A percentile compares a stretch with the other conserved stretches of the same genome.
phyloP scores from a whole-genome alignment of 2,113 vertebrate species.

The Drymodes brunneopygia region DNA sequence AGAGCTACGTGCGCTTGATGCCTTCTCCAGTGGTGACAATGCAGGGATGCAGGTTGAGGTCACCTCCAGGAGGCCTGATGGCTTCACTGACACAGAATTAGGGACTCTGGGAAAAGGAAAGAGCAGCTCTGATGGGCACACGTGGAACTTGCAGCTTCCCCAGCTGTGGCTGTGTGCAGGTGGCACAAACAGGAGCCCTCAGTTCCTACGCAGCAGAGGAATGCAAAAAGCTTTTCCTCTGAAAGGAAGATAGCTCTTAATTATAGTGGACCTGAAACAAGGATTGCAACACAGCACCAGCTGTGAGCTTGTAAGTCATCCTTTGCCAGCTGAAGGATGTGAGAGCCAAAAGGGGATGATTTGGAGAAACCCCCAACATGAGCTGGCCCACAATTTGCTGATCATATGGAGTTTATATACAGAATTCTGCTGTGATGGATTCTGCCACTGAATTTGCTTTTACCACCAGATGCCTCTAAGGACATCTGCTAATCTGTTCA shows the following conservation, averaged over 20 bases:
- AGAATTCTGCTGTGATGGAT: constrained; percentile 31
- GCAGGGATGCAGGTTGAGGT: neutral
- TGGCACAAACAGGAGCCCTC: neutral
- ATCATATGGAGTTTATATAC: constrained; percentile 10
- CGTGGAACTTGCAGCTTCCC: neutral
- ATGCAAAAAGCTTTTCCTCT: neutral
- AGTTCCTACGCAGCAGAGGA: neutral
- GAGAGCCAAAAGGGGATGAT: constrained; percentile 33
- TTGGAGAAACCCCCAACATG: constrained; percentile 31
- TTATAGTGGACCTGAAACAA: constrained; percentile 26
- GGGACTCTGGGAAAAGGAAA: neutral
- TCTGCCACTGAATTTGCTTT: constrained; percentile 31
- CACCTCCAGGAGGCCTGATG: neutral
- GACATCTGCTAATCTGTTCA: constrained; percentile 39
- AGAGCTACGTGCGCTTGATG: neutral
- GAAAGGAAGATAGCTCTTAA: neutral
- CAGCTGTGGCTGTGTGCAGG: neutral
- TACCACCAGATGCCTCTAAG: constrained; percentile 47
- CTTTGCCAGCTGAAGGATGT: constrained; percentile 13
- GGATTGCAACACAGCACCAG: constrained; percentile 11
- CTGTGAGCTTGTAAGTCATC: neutral
- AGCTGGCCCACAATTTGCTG: constrained; percentile 29
- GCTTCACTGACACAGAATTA: neutral
- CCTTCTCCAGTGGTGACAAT: neutral
- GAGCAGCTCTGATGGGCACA: neutral